Evolutionary conservation across 2,113 vertebrate genomes (phyloP).

Genomic region (Chiloscyllium plagiosum): DNA sequence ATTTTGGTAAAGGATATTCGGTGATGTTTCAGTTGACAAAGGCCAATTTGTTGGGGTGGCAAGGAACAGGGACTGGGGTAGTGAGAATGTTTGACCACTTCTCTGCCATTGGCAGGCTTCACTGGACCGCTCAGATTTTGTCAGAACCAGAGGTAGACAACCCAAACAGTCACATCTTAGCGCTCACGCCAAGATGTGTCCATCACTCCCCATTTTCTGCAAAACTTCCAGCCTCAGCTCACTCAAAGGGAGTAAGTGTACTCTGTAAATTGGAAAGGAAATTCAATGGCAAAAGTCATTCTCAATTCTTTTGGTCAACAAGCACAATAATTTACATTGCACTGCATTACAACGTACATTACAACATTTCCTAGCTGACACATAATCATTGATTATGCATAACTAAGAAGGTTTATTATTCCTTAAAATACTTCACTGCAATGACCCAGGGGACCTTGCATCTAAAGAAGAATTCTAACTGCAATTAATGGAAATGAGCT

Average conservation of each 20-base stretch:
- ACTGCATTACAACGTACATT: neutral
- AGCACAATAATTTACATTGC: neutral
- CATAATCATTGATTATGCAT: neutral
- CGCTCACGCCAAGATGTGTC: neutral
- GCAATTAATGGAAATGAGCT: conserved; percentile 17
- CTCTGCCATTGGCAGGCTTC: neutral
- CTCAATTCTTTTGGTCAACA: neutral
- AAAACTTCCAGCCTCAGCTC: neutral
- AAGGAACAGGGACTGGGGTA: neutral
- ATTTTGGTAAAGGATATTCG: neutral
- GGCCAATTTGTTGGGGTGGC: neutral
- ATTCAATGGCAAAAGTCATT: neutral
- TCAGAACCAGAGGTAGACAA: neutral
- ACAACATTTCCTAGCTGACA: neutral
- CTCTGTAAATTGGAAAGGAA: neutral
- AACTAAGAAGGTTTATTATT: neutral
- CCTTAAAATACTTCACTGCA: conserved; percentile 5
- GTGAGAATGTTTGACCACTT: neutral
- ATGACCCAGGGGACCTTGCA: neutral
- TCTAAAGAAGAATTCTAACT: neutral
- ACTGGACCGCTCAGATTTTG: neutral
- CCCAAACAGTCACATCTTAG: neutral
- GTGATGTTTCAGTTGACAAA: neutral
- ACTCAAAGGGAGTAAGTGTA: neutral
- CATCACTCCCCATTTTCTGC: neutral